phyloP scores from a whole-genome alignment of 2,113 vertebrate genomes.

The Diphyllodes magnificus region DNA sequence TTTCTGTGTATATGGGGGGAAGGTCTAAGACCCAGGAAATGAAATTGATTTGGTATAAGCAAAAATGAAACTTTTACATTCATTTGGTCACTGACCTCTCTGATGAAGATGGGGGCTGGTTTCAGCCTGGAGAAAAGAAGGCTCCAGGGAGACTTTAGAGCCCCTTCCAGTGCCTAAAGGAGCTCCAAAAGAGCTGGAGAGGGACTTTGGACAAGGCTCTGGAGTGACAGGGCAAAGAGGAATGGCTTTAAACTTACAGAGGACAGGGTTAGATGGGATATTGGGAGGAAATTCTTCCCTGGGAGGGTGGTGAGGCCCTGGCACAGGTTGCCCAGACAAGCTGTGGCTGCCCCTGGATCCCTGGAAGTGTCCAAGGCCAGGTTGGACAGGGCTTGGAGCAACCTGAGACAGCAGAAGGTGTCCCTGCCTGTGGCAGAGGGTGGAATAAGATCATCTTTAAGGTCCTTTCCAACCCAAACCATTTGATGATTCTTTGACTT shows the following conservation, averaged over 20 bases:
- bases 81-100: neutral
- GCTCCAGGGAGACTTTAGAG: neutral
- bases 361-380: neutral
- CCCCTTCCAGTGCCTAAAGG: neutral
- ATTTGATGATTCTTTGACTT: neutral
- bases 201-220: neutral
- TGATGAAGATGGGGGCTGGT: neutral
- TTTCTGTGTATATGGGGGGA: accelerated
- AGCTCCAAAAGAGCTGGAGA: neutral
- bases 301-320: accelerated
- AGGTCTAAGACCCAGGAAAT: neutral
- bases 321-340: neutral
- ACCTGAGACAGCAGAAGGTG: accelerated
- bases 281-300: neutral
- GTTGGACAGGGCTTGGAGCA: accelerated
- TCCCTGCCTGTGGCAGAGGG: neutral
- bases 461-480: neutral
- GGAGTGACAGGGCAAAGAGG: neutral
- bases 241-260: neutral
- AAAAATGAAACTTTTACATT: neutral
- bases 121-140: neutral
- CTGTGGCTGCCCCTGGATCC: neutral
- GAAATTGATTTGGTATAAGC: neutral
- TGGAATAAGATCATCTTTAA: neutral
- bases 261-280: neutral